Base-by-base conservation (phyloP, 2,113 vertebrate species). In the Saguinus midas region DNA sequence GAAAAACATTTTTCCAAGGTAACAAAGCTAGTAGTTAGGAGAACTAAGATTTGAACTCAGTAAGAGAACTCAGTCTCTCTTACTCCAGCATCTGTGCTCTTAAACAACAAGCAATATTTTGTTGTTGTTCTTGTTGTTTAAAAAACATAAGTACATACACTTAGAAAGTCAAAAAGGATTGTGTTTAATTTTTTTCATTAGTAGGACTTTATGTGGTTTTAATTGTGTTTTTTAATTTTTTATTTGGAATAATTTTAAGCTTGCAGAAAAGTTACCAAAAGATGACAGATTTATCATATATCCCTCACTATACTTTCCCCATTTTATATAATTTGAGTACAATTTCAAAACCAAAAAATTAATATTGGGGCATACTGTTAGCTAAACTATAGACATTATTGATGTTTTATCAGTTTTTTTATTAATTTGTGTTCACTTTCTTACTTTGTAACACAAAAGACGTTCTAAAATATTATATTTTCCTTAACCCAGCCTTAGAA, bases 341-440 rank as follows among this genome's bases (percentile, higher is more conserved):
- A 73, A 84, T 91, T 57, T 87, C 64, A n/a, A 92, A 83, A 92
- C 50, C 25, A 89, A n/a, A 45, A 81, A 68, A 81, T 85, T 66
- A 85, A 85, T 66, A 90, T 55, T 48, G 12, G 14, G 55, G 72
- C 64, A 50, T 57, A 75, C 14, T 48, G n/a, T 50, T 58, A 96
- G 27, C 29, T 29, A 78, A 64, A 87, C 29, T 88, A 57, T 6
- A 70, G 35, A 55, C 3, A 29, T 85, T 61, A 92, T 64, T 79
- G 43, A 93, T 58, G 70, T 70, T 73, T 50, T 27, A 52, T 27
- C 48, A 76, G 10, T 43, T 90, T 81, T 75, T 73, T 64, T 64
- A 64, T 27, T 29, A 64, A 64, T 64, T 29, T 64, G 11, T 64
- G 61, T 64, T 64, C 27, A 64, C 61, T 64, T 64, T 64, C 61